These are phyloP conservation scores for Labeo catla DNA, from an alignment of 2,113 vertebrate genomes.

Conservation along the genomic window DNA sequence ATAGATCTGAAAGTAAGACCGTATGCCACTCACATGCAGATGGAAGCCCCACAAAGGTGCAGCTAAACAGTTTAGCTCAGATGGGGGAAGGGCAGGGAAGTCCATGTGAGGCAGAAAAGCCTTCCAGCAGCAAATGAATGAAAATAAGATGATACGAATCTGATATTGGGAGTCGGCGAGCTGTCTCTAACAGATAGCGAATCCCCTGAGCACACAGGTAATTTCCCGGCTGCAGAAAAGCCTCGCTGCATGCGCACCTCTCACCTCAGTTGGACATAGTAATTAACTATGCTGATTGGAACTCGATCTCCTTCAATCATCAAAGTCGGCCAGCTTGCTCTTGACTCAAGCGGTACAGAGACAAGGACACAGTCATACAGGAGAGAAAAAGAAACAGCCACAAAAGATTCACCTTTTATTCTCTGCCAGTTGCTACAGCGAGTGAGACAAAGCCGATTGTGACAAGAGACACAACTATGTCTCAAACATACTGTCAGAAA, in stretches of 20 bases:
- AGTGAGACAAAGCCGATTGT: conserved; percentile 34
- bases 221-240: conserved; percentile 44
- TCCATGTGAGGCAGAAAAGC: conserved; percentile 2
- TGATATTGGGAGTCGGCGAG: conserved; percentile 57
- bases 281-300: conserved; percentile 76
- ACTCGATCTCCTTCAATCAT: conserved; percentile 67
- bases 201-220: conserved; percentile 55
- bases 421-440: not conserved
- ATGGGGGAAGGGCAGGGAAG: conserved; percentile 19
- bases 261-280: conserved; percentile 69
- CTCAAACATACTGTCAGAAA: not conserved
- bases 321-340: conserved; percentile 61
- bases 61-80: not conserved
- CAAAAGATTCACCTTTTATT: conserved; percentile 10
- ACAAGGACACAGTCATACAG: conserved; percentile 41
- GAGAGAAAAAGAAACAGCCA: conserved; percentile 24
- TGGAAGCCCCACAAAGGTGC: conserved; percentile 7
- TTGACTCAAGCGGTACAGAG: conserved; percentile 55
- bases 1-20: not conserved
- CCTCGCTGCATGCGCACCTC: conserved; percentile 52
- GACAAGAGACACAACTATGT: conserved; percentile 25
- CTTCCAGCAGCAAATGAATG: conserved; percentile 20
- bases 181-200: conserved; percentile 52
- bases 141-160: conserved; percentile 44
- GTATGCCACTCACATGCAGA: conserved; percentile 2